phyloP scores from a whole-genome alignment of 2,797 vertebrate species.

The Zalophus californianus region DNA sequence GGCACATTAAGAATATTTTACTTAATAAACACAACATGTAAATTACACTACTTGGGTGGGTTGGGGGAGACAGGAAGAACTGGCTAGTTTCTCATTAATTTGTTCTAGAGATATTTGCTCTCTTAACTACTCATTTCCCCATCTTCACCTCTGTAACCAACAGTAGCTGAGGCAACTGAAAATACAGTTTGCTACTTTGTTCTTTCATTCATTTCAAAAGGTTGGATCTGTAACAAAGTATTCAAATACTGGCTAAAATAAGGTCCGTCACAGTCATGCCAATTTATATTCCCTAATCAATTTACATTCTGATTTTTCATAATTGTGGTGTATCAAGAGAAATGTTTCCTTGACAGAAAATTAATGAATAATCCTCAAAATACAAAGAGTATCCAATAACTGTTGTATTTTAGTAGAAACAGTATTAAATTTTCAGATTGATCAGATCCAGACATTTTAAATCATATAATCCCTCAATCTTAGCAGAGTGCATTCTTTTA shows the following conservation, averaged over 20 bases:
- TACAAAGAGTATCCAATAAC: neutral
- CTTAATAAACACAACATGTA: neutral
- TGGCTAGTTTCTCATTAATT: neutral
- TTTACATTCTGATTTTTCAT: neutral
- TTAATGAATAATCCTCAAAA: neutral
- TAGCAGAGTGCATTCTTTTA: neutral
- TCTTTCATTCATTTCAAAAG: neutral
- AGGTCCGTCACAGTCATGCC: neutral
- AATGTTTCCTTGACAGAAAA: neutral
- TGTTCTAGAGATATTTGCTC: neutral
- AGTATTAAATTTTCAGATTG: neutral
- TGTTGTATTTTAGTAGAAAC: neutral
- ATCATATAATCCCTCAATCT: neutral
- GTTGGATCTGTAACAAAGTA: neutral
- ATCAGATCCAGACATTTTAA: neutral
- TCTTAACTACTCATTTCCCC: neutral
- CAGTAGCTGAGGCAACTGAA: neutral
- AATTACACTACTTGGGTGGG: neutral
- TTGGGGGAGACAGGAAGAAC: neutral
- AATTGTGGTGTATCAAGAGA: neutral
- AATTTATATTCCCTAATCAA: neutral
- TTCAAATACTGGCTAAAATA: neutral
- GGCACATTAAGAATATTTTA: neutral
- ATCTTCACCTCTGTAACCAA: neutral
- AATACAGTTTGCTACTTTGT: neutral